Evolutionary conservation across 2,888 invertebrate species (phyloP).

Genomic region (Smittia aterrima): DNA sequence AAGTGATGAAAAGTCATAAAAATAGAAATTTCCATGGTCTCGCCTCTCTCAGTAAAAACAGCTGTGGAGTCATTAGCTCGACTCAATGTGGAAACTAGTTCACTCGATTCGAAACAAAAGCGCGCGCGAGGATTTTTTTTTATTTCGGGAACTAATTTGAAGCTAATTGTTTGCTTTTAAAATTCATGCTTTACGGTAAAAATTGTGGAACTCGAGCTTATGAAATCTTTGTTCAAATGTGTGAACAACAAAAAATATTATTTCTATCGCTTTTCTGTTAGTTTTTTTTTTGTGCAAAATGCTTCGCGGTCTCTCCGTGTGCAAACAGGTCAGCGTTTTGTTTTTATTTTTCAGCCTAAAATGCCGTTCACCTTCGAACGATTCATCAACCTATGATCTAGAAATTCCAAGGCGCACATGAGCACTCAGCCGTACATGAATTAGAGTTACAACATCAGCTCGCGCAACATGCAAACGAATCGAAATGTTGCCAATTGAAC

Average conservation of each 20-base stretch:
- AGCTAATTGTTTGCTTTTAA: too few relatives aligned
- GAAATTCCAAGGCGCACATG: constrained; percentile 29
- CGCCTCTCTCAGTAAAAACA: too few relatives aligned
- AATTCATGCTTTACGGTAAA: too few relatives aligned
- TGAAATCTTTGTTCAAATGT: neutral
- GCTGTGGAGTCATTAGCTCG: too few relatives aligned
- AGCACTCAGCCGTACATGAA: neutral
- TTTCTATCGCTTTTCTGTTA: neutral
- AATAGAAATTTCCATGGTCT: too few relatives aligned
- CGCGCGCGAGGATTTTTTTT: too few relatives aligned
- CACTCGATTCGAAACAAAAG: too few relatives aligned
- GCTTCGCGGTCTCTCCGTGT: neutral
- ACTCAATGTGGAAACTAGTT: too few relatives aligned
- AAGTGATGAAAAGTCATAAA: too few relatives aligned
- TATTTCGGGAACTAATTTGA: too few relatives aligned
- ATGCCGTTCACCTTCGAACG: constrained; percentile 37
- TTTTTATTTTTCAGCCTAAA: neutral
- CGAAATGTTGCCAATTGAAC: neutral
- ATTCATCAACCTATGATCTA: constrained; percentile 41
- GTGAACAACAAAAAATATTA: neutral
- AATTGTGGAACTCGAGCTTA: neutral
- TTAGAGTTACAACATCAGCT: constrained; percentile 1
- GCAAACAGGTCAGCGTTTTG: neutral
- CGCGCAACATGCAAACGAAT: neutral
- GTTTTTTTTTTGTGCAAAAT: neutral